phyloP scores from a whole-genome alignment of 2,888 invertebrate species.

The Ophion ventricosus region DNA sequence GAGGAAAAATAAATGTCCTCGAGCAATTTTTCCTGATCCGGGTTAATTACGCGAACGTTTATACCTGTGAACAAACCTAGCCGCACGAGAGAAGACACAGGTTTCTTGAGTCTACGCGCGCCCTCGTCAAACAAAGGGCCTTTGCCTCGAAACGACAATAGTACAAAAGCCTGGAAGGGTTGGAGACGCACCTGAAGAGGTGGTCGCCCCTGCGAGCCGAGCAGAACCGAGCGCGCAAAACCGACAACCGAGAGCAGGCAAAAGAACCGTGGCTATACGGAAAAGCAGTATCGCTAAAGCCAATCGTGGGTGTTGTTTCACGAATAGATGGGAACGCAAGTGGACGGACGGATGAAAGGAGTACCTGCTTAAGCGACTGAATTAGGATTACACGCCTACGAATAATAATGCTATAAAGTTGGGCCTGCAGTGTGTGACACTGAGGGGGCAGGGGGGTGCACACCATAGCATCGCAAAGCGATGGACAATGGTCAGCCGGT shows the following conservation, averaged over 20 bases:
- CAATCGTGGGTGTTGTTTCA: background rate
- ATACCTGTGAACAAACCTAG: conserved; percentile 2
- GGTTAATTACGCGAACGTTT: conserved; percentile 47
- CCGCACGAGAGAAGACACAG: background rate
- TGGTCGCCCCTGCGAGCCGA: background rate
- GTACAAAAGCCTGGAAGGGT: conserved; percentile 9
- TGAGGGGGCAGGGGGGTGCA: no score
- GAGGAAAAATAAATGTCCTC: no score
- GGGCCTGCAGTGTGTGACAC: conserved; percentile 70
- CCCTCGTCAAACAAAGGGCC: conserved; percentile 47
- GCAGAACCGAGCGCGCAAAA: conserved; percentile 11
- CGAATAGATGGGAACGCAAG: background rate
- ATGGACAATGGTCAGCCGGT: conserved; percentile 77
- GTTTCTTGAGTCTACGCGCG: background rate
- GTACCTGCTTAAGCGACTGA: conserved; percentile 70
- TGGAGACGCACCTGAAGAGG: conserved; percentile 9
- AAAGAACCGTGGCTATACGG: no score
- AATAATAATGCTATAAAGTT: conserved; percentile 75
- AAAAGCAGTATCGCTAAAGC: background rate
- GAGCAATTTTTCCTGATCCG: conserved; percentile 30
- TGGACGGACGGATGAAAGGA: conserved; percentile 23
- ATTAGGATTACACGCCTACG: conserved; percentile 77
- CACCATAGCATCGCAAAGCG: conserved; percentile 54
- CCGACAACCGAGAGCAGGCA: background rate
- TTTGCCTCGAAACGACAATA: background rate